These are phyloP conservation scores for Gila robusta DNA, from an alignment of 2,797 vertebrate genomes.

Conservation along the genomic window DNA sequence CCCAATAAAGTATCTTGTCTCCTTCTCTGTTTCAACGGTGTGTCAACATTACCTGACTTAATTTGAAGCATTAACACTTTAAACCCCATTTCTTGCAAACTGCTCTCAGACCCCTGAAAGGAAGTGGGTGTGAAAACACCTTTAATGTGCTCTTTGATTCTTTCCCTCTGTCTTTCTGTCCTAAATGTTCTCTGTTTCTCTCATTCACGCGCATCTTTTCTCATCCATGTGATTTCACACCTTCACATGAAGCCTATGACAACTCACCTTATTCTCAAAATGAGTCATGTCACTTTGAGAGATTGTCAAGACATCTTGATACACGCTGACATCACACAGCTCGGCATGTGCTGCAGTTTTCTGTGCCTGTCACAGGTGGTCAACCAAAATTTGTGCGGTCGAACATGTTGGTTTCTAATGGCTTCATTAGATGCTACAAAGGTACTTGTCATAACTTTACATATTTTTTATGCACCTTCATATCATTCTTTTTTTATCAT, in stretches of 20 bases:
- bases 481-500: neutral
- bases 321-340: neutral
- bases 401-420: constrained; percentile 14
- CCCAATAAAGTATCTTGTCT: neutral
- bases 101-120: neutral
- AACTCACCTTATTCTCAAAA: constrained; percentile 24
- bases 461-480: constrained; percentile 2
- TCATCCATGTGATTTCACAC: constrained; percentile 67
- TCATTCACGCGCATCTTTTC: constrained; percentile 38
- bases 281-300: constrained; percentile 23
- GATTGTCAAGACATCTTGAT: constrained; percentile 23
- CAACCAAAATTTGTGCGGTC: neutral
- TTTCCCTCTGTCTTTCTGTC: neutral
- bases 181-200: constrained; percentile 47
- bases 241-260: constrained; percentile 40
- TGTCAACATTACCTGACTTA: neutral
- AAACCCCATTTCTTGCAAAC: neutral
- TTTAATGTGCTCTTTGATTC: constrained; percentile 25
- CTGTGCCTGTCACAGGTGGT: constrained; percentile 8
- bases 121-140: neutral
- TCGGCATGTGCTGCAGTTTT: constrained; percentile 3
- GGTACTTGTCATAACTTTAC: neutral
- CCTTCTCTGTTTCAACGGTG: neutral
- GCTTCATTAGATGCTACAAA: constrained; percentile 2
- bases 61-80: constrained; percentile 13